Percentiles rank a stretch among this genome's conserved stretches.
These are phyloP conservation scores for Lagopus muta DNA, from an alignment of 2,113 vertebrate genomes.

Conservation along the genomic window DNA sequence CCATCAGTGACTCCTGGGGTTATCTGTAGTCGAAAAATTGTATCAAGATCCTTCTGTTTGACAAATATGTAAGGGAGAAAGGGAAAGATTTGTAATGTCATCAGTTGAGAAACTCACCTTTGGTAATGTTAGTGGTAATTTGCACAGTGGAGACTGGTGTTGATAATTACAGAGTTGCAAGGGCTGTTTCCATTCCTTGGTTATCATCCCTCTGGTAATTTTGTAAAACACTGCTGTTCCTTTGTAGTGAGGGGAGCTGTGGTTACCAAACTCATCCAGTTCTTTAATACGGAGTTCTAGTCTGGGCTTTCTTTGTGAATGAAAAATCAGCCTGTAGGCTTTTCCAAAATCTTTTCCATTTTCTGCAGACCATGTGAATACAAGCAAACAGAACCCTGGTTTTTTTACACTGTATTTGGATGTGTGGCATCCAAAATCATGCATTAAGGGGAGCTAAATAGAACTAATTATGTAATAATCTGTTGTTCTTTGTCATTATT, in stretches of 20 bases:
- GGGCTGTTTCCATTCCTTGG: constrained; percentile 56
- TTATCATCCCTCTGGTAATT: constrained; percentile 76
- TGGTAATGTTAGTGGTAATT: constrained; percentile 83
- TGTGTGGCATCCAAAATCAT: not conserved
- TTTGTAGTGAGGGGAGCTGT: constrained; percentile 89
- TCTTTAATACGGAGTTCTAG: constrained; percentile 81
- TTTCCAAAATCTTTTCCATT: constrained; percentile 72
- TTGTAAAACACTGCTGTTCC: constrained; percentile 82
- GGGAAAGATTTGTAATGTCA: not conserved
- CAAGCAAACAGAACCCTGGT: not conserved
- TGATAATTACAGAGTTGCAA: constrained; percentile 25
- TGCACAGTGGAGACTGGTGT: constrained; percentile 80
- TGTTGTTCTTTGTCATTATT: not conserved
- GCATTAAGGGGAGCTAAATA: not conserved
- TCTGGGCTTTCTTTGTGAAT: constrained; percentile 82
- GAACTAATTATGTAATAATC: not conserved
- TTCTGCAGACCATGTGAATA: constrained; percentile 35
- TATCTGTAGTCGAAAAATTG: not conserved
- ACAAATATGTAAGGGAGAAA: not conserved
- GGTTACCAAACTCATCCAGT: constrained; percentile 88
- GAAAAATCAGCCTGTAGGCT: constrained; percentile 81
- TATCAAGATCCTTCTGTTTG: not conserved
- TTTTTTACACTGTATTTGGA: not conserved
- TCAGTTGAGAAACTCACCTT: constrained; percentile 76
- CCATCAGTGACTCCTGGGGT: not conserved